Conservation (phyloP, 2,797 vertebrate species). For the Sardinella longiceps region DNA sequence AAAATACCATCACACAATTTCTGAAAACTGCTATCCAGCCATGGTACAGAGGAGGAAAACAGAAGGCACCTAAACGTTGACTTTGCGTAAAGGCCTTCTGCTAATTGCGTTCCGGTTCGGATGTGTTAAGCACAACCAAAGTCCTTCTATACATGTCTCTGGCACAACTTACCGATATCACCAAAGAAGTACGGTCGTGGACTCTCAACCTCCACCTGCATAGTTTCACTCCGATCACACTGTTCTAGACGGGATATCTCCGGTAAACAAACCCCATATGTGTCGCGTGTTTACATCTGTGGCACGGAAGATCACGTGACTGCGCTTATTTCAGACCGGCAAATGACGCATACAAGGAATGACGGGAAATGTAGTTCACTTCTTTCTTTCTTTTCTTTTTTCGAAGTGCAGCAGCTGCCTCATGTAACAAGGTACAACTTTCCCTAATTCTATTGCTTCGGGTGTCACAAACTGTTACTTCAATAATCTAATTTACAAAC, state of each 20-base stretch:
- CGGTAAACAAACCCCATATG: slow-evolving; percentile 49
- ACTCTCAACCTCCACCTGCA: slow-evolving; percentile 58
- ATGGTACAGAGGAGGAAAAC: not conserved
- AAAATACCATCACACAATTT: no score
- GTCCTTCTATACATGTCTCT: no score
- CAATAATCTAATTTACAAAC: no score
- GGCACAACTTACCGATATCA: slow-evolving; percentile 74
- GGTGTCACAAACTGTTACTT: no score
- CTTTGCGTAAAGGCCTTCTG: not conserved
- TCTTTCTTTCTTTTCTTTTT: no score
- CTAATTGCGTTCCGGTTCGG: not conserved
- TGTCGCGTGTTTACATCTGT: slow-evolving; percentile 42
- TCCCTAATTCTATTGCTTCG: no score
- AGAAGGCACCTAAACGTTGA: not conserved
- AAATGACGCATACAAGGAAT: not conserved
- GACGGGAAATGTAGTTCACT: slow-evolving; percentile 66
- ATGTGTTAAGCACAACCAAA: not conserved
- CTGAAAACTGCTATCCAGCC: not conserved
- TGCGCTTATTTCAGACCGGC: not conserved
- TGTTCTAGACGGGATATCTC: not conserved
- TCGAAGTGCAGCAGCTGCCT: no score
- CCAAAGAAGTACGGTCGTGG: slow-evolving; percentile 70
- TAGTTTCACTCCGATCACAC: slow-evolving; percentile 39
- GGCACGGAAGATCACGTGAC: slow-evolving; percentile 52
- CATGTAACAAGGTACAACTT: no score